Base-by-base conservation (phyloP, 2,888 invertebrate species). In the Oxyscelio sp. region DNA sequence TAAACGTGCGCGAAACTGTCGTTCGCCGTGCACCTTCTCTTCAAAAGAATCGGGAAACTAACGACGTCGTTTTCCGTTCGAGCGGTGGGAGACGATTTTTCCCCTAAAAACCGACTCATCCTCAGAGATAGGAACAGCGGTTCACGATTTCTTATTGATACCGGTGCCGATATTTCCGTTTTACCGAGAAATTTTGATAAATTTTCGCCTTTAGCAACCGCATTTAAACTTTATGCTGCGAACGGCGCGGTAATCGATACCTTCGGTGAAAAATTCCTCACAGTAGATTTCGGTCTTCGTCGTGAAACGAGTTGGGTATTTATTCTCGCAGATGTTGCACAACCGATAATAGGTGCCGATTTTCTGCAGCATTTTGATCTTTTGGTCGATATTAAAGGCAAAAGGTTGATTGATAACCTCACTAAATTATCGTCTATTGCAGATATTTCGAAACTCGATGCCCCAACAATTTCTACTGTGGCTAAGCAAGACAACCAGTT, bases 201-300 rank as follows among this genome's bases (percentile, higher is more conserved):
- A 0, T 0, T 3, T 2, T 0, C 11, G 1, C 0, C 11, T 1
- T 1, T 0, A 9, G 1, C 0, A 1, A n/a, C 54, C 17, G 1
- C 4, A 1, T 0, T 31, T 9, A 22, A 83, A 24, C 48, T 81
- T 1, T 58, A 4, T 11, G 78, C 92, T 13, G 92, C 91, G 0
- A 93, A 93, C 52, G 89, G 90, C 8, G 81, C 90, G 0, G 31
- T 56, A 1, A 92, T 93, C 0, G n/a, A 73, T 1, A 92, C 78
- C 0, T 93, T 90, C 75, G 34, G 34, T 9, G 34, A 92, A 91
- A 1, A 77, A 59, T 5, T 78, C 79, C 1, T 80, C 85, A 1
- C 58, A 90, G 0, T 92, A 1, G 83, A 92, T 45, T 70, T 92
- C 4, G 90, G 91, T 8, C 34, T 34, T 2, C 34, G 34, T 2